Base-by-base conservation (phyloP, 2,113 vertebrate genomes). In the Cichladusa arquata region DNA sequence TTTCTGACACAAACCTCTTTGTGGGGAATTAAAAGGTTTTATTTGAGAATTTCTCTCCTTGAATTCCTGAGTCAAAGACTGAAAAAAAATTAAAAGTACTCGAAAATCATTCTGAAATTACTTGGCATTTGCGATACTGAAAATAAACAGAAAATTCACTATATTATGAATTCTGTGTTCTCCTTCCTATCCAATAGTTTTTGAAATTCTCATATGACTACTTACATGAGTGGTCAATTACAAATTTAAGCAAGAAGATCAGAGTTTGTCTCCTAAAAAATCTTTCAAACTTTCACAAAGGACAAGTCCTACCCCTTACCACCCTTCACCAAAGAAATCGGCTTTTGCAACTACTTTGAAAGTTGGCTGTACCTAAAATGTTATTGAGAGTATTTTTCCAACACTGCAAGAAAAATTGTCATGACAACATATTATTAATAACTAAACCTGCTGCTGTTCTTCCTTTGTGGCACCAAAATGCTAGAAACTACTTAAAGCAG, bases 381-480 rank as follows among this genome's bases (percentile, higher is more conserved):
- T 74, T 87, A 77, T 80, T 77, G 73, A 85, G 81, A 94, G 50
- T 60, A 67, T 92, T 95, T 96, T 92, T 88, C 76, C 74, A 86
- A 79, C 72, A 74, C 26, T 81, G 51, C 60, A 80, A 74, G 87
- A 83, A 95, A 95, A 95, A 95, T 97, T 96, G 94, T 96, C 96
- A 97, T 96, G 96, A 97, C 93, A 97, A 97, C 94, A 94, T 92
- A 95, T 94, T 95, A 96, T 95, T 95, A 97, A 96, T 95, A 97
- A 95, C 92, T 92, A 78, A 88, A 93, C 61, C 93, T 91, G 80
- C 91, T 96, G 85, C 79, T 91, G 82, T 88, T 95, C 89, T 94
- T 96, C 90, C 90, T 92, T 88, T 91, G 88, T 93, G 90, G 69
- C 69, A 92, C 34, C 34, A 71, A 94, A 95, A 95, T 94, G 74